Evolutionary conservation across 2,888 invertebrate species (phyloP).

Genomic region (Leistus spinibarbis): DNA sequence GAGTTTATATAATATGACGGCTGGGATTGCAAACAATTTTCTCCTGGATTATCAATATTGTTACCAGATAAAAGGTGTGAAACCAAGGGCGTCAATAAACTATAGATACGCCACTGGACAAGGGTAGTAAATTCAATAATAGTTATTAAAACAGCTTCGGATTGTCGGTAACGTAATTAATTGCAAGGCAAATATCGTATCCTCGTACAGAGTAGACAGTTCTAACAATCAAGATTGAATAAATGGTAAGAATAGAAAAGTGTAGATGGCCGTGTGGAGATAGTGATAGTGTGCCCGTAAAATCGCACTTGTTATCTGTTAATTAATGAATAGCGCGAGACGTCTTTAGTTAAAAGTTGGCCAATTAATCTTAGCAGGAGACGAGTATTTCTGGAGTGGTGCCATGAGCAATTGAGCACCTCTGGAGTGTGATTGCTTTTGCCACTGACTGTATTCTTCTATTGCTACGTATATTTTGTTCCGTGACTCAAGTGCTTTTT

Average conservation of each 20-base stretch:
- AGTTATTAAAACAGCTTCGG: too few relatives aligned
- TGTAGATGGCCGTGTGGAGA: conserved; percentile 21
- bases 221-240: conserved; percentile 21
- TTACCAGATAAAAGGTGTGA: too few relatives aligned
- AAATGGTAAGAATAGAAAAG: conserved; percentile 27
- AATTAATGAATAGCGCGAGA: conserved; percentile 48
- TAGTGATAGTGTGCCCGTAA: conserved; percentile 42
- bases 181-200: too few relatives aligned
- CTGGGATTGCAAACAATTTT: too few relatives aligned
- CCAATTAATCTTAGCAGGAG: conserved; percentile 49
- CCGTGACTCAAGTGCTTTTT: not conserved
- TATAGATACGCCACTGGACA: too few relatives aligned
- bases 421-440: not conserved
- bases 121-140: too few relatives aligned
- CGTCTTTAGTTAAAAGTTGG: conserved; percentile 48
- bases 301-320: conserved; percentile 46
- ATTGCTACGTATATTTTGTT: not conserved
- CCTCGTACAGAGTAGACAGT: too few relatives aligned
- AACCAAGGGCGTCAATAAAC: too few relatives aligned
- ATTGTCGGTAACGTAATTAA: too few relatives aligned
- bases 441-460: not conserved
- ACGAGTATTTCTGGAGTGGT: not conserved
- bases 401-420: not conserved
- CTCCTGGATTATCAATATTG: too few relatives aligned
- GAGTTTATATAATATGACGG: too few relatives aligned